These are phyloP conservation scores for Brachypodius melanocephalos DNA, from an alignment of 2,113 vertebrate species.

Conservation along the genomic window DNA sequence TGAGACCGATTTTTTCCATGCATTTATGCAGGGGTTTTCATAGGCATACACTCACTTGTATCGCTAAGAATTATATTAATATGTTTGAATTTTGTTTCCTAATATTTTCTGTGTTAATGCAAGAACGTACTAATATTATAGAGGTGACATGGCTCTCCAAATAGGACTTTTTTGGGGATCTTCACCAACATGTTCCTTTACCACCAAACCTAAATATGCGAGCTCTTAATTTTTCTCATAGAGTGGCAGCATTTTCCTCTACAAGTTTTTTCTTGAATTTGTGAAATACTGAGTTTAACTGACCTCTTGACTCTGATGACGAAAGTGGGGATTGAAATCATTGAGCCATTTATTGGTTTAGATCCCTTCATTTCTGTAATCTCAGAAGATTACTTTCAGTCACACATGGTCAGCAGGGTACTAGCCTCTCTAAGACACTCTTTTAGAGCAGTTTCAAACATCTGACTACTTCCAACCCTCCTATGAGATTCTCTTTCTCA, in stretches of 20 bases:
- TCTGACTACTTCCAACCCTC: not conserved
- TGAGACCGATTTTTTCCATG: not conserved
- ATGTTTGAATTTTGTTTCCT: not conserved
- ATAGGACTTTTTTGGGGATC: not conserved
- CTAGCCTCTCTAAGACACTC: not conserved
- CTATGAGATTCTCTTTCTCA: not conserved
- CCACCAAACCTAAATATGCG: not conserved
- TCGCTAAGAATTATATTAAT: not conserved
- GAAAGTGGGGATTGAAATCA: not conserved
- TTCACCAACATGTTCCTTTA: not conserved
- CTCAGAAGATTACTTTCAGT: slow-evolving; percentile 32
- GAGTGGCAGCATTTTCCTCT: not conserved
- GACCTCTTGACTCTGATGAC: not conserved
- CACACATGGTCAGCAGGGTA: slow-evolving; percentile 27
- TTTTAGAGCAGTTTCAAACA: slow-evolving; percentile 9
- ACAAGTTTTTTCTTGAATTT: not conserved
- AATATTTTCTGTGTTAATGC: not conserved
- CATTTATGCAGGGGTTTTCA: not conserved
- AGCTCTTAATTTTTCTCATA: not conserved
- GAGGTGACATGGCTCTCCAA: not conserved
- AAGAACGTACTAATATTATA: not conserved
- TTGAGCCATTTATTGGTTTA: slow-evolving; percentile 33
- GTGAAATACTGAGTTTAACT: slow-evolving; percentile 12
- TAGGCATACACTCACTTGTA: not conserved
- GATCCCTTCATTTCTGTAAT: slow-evolving; percentile 26